A percentile compares a stretch with the other conserved stretches of the same genome.
phyloP scores from a whole-genome alignment of 1,140 invertebrate genomes.

The Platorchestia sp. region DNA sequence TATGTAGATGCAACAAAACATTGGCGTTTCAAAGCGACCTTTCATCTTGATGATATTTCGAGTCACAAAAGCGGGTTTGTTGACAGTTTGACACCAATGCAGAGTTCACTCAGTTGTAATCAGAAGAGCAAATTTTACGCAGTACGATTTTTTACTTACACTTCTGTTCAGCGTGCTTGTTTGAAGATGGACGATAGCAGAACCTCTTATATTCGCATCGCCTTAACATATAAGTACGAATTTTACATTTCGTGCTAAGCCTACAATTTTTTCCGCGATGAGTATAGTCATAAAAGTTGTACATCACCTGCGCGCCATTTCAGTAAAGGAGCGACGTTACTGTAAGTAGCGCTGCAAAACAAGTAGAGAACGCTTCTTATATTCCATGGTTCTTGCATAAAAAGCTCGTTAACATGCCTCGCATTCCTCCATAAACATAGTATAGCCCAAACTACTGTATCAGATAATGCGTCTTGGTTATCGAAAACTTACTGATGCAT shows the following conservation, averaged over 20 bases:
- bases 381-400: background rate
- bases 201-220: background rate
- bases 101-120: background rate
- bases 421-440: background rate
- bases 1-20: too few relatives aligned
- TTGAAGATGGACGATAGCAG: background rate
- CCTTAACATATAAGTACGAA: background rate
- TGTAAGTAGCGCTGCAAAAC: background rate
- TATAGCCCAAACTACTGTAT: constrained; percentile 18
- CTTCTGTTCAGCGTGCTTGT: background rate
- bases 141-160: background rate
- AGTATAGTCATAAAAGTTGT: background rate
- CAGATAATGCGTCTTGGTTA: constrained; percentile 3
- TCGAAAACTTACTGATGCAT: constrained; percentile 13
- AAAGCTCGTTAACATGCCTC: background rate
- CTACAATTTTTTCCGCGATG: background rate
- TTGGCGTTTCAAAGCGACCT: background rate
- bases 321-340: background rate
- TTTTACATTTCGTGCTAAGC: background rate
- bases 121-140: background rate
- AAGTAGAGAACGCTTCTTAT: background rate
- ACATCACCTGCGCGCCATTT: background rate
- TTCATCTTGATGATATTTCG: background rate
- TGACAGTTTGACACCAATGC: background rate
- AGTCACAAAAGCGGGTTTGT: background rate